Evolutionary conservation across 2,888 invertebrate species (phyloP), one percentile per base, ranked within the genome.

Genomic region (Neocrepidodera transversa): DNA sequence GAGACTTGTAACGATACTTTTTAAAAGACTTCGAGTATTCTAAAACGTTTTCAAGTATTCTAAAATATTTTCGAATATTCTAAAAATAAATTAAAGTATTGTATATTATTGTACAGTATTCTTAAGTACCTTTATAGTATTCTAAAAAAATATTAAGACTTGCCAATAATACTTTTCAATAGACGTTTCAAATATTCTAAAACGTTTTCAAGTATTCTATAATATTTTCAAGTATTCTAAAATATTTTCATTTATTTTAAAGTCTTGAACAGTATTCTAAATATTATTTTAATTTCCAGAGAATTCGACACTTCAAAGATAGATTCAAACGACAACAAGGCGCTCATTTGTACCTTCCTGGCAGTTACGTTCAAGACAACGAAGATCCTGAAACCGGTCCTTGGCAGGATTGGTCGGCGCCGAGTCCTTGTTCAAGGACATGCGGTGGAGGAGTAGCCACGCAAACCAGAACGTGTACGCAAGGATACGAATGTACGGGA

Each of bases 371-470:
- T 62, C 81, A 87, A 62, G 90, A 90, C 23, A 87, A 84, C 14
- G 88, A 88, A 2, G 86, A 86, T 6, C 79, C 80, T n/a, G 83
- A 84, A 48, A 82, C 85, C 7, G 88, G 88, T 10, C 85, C 85
- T 59, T 94, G 94, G 94, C 86, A 89, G 2, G 88, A 89, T 6
- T 96, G 96, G 94, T 89, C 91, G 8, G 83, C 87, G 36, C 89
- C 91, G 49, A 88, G 90, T 18, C 85, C 89, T 53, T 98, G 97
- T 80, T 95, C 95, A 2, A 84, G 95, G 64, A 87, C 92, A 14
- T 98, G 97, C 76, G 97, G 97, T 0, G 93, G 95, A 10, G 97
- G 97, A 51, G 95, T 97, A 16, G 88, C 93, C 63, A 88, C 86
- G 72, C 94, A 95, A 81, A 87, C 87, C 58, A 85, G 96, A 71